Base-by-base conservation (phyloP, 2,888 invertebrate genomes). In the Macrosiphum euphorbiae region DNA sequence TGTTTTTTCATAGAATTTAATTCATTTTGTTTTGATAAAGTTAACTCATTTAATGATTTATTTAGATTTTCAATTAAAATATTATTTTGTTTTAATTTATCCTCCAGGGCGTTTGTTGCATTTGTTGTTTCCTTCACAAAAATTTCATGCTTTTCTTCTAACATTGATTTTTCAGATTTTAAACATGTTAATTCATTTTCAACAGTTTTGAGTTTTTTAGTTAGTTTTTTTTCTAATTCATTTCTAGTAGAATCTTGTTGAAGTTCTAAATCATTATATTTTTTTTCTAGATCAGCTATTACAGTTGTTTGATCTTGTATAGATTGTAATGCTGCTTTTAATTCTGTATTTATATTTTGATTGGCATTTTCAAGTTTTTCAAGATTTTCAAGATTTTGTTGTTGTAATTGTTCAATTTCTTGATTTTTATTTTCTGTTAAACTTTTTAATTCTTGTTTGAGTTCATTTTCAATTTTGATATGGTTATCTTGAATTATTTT, bases 381-480 rank as follows among this genome's bases (percentile, higher is more conserved):
- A 11, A 89, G 47, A 52, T 94, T 24, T 86, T 94, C 94, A 41
- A 61, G 24, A 50, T 90, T 35, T 88, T 94, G 92, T 28, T 88
- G 85, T 90, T 94, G 55, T 11, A 94, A n/a, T 55, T 91, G 26
- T 52, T 92, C 84, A n/a, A 94, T 86, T 91, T 94, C 92, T 52
- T 50, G 55, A 47, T 47, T 92, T 89, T 94, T 94, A 52, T 47
- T 91, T 86, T 93, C 91, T 13, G 52, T 85, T 11, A 92, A 47
- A 55, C 24, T 90, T 24, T 90, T 44, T 35, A 91, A 89, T 85
- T 94, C 94, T 52, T 94, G 87, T 61, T 88, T 88, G 20, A 94
- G 47, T 61, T 94, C 84, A 89, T 94, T 52, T 94, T 96, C 78
- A 97, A 96, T 95, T 97, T 96, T 95, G 96, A 96, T 95, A 61